A percentile compares a stretch with the other conserved stretches of the same genome.
phyloP scores from a whole-genome alignment of 2,888 invertebrate species.

The Cryptocephalus primarius region DNA sequence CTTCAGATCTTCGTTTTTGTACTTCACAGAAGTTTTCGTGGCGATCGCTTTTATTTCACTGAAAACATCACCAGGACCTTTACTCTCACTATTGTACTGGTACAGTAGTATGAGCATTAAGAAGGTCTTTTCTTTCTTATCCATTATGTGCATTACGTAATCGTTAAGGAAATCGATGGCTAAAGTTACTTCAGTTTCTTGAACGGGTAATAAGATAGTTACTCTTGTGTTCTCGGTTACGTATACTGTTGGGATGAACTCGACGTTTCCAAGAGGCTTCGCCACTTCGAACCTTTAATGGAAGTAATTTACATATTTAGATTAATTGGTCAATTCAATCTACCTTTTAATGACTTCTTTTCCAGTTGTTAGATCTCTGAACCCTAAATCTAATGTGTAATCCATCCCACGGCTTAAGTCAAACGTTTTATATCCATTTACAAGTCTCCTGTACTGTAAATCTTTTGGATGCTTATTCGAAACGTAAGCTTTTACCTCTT shows the following conservation, averaged over 20 bases:
- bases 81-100: constrained; percentile 49
- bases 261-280: constrained; percentile 77
- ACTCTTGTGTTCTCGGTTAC: constrained; percentile 88
- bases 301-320: not conserved
- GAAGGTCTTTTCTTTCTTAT: constrained; percentile 67
- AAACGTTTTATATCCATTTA: constrained; percentile 66
- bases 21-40: constrained; percentile 50
- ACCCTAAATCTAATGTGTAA: constrained; percentile 64
- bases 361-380: constrained; percentile 39
- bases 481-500: constrained; percentile 40
- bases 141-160: constrained; percentile 51
- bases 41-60: constrained; percentile 51
- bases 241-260: constrained; percentile 86
- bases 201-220: constrained; percentile 62
- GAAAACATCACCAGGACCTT: constrained; percentile 40
- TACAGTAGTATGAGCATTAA: constrained; percentile 65
- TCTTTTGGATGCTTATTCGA: constrained; percentile 39
- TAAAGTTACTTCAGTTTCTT: constrained; percentile 43
- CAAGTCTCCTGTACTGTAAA: constrained; percentile 44
- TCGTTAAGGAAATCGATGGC: constrained; percentile 57
- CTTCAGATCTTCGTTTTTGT: constrained; percentile 55
- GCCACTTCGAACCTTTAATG: constrained; percentile 60
- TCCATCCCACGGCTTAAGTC: constrained; percentile 80
- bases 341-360: constrained; percentile 44
- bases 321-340: not conserved